These are phyloP conservation scores for Pyrgilauda ruficollis DNA, from an alignment of 2,113 vertebrate genomes.

Conservation along the genomic window DNA sequence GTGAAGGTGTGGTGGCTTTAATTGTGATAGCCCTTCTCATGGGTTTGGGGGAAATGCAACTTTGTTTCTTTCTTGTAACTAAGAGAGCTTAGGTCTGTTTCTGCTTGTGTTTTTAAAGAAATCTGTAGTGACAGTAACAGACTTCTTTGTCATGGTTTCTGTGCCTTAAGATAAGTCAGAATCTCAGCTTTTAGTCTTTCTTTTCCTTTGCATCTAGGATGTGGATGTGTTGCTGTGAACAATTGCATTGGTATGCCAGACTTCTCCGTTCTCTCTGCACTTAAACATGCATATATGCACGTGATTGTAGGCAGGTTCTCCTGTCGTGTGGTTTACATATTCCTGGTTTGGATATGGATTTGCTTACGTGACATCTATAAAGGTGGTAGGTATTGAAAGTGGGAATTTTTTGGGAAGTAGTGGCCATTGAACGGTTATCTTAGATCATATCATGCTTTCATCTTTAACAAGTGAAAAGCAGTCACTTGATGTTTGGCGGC, in stretches of 20 bases:
- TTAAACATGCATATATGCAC: rapidly evolving
- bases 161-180: background rate
- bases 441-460: background rate
- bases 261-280: background rate
- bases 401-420: background rate
- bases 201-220: background rate
- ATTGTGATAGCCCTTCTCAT: background rate
- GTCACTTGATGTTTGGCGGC: background rate
- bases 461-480: background rate
- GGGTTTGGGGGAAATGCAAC: background rate
- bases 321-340: rapidly evolving
- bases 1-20: background rate
- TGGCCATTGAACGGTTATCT: background rate
- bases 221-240: background rate
- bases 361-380: background rate
- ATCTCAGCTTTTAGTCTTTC: background rate
- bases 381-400: rapidly evolving
- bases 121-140: background rate
- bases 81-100: background rate
- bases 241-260: background rate
- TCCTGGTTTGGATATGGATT: background rate
- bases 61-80: background rate
- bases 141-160: background rate
- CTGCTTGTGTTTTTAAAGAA: background rate
- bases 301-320: no score